Percentiles rank a stretch among this genome's conserved stretches.
Evolutionary conservation across 2,888 invertebrate genomes (phyloP).

Genomic region (Ormyrus rosae): DNA sequence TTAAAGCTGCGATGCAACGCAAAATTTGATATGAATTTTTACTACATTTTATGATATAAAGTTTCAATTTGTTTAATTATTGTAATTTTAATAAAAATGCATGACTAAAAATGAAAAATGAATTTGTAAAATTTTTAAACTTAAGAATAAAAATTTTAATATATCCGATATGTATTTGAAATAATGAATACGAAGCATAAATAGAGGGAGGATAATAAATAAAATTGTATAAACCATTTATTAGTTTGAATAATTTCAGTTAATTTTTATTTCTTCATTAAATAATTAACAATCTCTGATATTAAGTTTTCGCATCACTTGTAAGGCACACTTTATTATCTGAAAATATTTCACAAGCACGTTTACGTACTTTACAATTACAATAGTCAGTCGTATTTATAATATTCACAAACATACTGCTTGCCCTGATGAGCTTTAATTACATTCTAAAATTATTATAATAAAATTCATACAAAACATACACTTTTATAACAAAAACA

Average conservation of each 20-base stretch:
- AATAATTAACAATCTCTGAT: slow-evolving; percentile 57
- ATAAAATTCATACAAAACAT: slow-evolving; percentile 73
- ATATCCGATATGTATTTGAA: neutral
- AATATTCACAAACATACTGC: slow-evolving; percentile 69
- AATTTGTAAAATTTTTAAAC: slow-evolving; percentile 21
- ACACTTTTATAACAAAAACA: slow-evolving; percentile 71
- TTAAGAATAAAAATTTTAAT: neutral
- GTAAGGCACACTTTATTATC: slow-evolving; percentile 56
- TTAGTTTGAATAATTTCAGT: slow-evolving; percentile 40
- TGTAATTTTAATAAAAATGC: neutral
- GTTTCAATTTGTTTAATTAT: slow-evolving; percentile 1
- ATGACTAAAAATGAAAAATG: neutral
- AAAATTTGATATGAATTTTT: no score
- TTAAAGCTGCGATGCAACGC: no score
- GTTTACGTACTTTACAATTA: slow-evolving; percentile 52
- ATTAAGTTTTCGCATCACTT: slow-evolving; percentile 50
- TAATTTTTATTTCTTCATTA: slow-evolving; percentile 54
- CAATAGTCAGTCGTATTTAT: slow-evolving; percentile 70
- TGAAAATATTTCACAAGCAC: slow-evolving; percentile 49
- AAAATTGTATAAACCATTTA: slow-evolving; percentile 7
- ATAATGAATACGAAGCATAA: neutral
- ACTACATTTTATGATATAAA: neutral
- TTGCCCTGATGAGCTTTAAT: slow-evolving; percentile 32
- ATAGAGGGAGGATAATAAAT: neutral
- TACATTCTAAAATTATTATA: slow-evolving; percentile 55